Percentiles rank a stretch among this genome's conserved stretches.
Evolutionary conservation across 2,113 vertebrate species (phyloP).

Genomic region (Phodopus roborovskii): DNA sequence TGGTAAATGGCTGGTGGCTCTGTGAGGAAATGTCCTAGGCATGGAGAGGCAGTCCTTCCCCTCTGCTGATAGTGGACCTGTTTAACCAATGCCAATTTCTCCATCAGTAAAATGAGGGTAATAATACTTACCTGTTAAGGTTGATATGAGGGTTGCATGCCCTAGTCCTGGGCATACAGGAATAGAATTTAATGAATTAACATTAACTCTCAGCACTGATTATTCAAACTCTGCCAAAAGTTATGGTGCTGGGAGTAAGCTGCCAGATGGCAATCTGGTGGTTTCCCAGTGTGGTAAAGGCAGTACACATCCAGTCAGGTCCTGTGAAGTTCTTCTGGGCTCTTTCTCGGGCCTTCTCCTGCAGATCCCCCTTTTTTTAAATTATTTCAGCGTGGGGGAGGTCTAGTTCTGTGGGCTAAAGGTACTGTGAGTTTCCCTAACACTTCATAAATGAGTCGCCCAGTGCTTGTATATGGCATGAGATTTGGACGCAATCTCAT

Average conservation of each 20-base stretch:
- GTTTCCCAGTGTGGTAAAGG: neutral
- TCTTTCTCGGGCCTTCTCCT: slow-evolving; percentile 26
- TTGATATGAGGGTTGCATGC: neutral
- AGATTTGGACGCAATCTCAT: slow-evolving; percentile 43
- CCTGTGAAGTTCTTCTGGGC: slow-evolving; percentile 13
- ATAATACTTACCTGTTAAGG: slow-evolving; percentile 15
- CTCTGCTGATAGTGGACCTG: neutral
- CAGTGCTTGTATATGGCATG: neutral
- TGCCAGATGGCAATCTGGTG: slow-evolving; percentile 3
- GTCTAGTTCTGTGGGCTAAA: slow-evolving; percentile 2
- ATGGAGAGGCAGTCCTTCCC: neutral
- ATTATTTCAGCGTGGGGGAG: slow-evolving; percentile 30
- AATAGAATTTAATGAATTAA: slow-evolving; percentile 31
- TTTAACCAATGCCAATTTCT: slow-evolving; percentile 2
- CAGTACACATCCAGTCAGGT: neutral
- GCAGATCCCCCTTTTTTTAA: neutral
- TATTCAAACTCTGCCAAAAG: slow-evolving; percentile 22
- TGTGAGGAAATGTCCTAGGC: neutral
- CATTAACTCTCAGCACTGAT: slow-evolving; percentile 2
- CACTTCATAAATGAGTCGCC: slow-evolving; percentile 40
- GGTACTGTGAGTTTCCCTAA: slow-evolving; percentile 16
- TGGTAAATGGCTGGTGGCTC: neutral
- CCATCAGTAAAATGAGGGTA: slow-evolving; percentile 21
- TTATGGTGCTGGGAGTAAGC: slow-evolving; percentile 20
- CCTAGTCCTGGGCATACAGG: neutral